phyloP scores from a whole-genome alignment of 2,797 vertebrate species.

The Valencia hispanica region DNA sequence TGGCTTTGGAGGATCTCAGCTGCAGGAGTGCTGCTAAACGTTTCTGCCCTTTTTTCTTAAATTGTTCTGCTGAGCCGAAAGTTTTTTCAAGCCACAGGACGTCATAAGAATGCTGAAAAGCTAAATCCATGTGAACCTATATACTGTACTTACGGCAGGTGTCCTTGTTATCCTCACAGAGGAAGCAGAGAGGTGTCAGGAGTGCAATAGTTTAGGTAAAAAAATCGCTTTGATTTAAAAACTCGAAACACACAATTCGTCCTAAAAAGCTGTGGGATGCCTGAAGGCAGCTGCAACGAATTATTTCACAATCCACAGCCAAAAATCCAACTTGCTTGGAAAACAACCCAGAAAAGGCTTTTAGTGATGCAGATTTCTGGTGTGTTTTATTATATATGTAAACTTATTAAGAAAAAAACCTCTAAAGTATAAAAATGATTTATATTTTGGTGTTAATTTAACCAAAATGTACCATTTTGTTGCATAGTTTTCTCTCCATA shows the following conservation, averaged over 20 bases:
- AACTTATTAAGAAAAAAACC: neutral
- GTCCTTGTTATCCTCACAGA: neutral
- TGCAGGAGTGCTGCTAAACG: neutral
- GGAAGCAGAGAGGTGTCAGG: neutral
- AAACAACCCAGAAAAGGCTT: slow-evolving; percentile 9
- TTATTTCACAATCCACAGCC: slow-evolving; percentile 4
- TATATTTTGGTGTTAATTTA: slow-evolving; percentile 7
- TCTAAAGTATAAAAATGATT: neutral
- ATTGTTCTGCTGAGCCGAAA: neutral
- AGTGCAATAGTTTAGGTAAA: neutral
- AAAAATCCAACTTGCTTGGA: slow-evolving; percentile 5
- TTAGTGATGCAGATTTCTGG: neutral
- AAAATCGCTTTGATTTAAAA: slow-evolving; percentile 7
- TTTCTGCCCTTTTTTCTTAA: neutral
- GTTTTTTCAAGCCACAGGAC: neutral
- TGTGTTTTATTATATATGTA: neutral
- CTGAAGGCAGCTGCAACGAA: neutral
- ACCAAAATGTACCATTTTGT: slow-evolving; percentile 8
- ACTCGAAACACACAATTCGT: slow-evolving; percentile 12
- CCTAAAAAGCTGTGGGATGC: neutral
- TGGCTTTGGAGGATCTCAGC: neutral
- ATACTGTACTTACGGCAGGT: neutral
- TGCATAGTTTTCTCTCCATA: neutral
- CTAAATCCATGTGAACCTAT: neutral
- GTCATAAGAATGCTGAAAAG: neutral